Evolutionary conservation across 2,797 vertebrate genomes (phyloP).

Genomic region (Antennarius maculatus): DNA sequence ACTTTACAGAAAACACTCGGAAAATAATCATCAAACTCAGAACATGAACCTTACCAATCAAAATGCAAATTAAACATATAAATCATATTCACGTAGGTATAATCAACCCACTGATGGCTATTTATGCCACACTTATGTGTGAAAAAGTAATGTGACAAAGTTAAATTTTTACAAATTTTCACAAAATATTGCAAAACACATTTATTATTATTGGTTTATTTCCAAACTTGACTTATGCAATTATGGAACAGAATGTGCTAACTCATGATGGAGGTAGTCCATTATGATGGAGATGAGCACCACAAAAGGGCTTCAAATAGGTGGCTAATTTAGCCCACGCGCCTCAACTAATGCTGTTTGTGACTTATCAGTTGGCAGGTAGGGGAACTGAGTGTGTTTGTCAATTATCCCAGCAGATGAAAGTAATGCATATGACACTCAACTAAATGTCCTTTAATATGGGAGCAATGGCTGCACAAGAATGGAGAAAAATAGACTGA

Average conservation of each 20-base stretch:
- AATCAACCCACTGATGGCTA: too few relatives aligned
- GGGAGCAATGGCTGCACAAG: conserved; percentile 37
- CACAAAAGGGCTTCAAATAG: conserved; percentile 44
- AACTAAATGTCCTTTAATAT: conserved; percentile 73
- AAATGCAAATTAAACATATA: too few relatives aligned
- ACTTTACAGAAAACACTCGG: too few relatives aligned
- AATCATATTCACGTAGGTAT: too few relatives aligned
- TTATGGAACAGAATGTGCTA: conserved; percentile 54
- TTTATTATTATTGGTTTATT: conserved; percentile 50
- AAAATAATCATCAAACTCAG: too few relatives aligned
- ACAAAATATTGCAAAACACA: conserved; percentile 31
- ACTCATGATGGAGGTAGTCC: conserved; percentile 39
- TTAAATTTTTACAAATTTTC: conserved; percentile 61
- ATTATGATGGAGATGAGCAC: conserved; percentile 44
- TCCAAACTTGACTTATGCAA: conserved; percentile 60
- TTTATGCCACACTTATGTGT: neutral
- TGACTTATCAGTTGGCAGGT: conserved; percentile 56
- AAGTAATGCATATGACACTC: conserved; percentile 68
- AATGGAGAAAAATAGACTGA: conserved; percentile 1
- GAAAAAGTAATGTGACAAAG: conserved; percentile 37
- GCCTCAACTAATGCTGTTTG: conserved; percentile 66
- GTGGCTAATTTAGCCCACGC: conserved; percentile 55
- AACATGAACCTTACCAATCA: too few relatives aligned
- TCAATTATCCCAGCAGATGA: conserved; percentile 75
- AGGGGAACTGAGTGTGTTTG: conserved; percentile 64